Base-by-base conservation (phyloP, 2,888 invertebrate species). In the Hipparchia sbordonii region DNA sequence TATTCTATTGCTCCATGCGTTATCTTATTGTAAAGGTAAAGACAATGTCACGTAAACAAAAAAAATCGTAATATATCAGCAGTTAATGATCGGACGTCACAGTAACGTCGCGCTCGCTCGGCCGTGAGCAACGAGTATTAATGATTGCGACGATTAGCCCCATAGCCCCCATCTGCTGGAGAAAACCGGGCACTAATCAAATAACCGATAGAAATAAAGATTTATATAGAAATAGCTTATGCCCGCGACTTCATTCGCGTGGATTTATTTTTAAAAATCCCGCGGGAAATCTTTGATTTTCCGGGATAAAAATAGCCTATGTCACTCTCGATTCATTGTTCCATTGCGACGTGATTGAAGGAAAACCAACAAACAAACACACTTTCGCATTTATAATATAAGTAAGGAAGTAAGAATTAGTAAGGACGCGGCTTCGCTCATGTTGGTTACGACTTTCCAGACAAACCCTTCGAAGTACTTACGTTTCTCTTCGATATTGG, bases 71-170 rank as follows among this genome's bases (percentile, higher is more conserved):
- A 89, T 90, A 88, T 87, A 89, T 91, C 89, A 89, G 86, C 87
- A 65, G 81, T 82, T 91, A 91, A 92, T 90, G 91, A 89, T 85
- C 82, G 82, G 78, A 81, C 80, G 83, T 87, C 85, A 84, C 82
- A 82, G 84, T 86, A 87, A 80, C 84, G 85, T 83, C 59, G 79
- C 85, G 89, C 76, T 85, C 84, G 85, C 78, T 92, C 91, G 92
- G 81, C 88, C 92, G 87, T 89, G 82, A 78, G 79, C 84, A 84
- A 92, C 90, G 84, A 79, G 85, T 89, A 93, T 93, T 91, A 93
- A 93, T 93, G 92, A 92, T 89, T 76, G 59, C 57, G 46, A 23
- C 68, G 68, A 68, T 79, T 91, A 90, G 84, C 82, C 84, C 82
- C 88, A 89, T 90, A 90, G 84, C 82, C 85, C 82, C 89, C 90